Evolutionary conservation across 2,113 vertebrate genomes (phyloP).

Genomic region (Hippocampus abdominalis): DNA sequence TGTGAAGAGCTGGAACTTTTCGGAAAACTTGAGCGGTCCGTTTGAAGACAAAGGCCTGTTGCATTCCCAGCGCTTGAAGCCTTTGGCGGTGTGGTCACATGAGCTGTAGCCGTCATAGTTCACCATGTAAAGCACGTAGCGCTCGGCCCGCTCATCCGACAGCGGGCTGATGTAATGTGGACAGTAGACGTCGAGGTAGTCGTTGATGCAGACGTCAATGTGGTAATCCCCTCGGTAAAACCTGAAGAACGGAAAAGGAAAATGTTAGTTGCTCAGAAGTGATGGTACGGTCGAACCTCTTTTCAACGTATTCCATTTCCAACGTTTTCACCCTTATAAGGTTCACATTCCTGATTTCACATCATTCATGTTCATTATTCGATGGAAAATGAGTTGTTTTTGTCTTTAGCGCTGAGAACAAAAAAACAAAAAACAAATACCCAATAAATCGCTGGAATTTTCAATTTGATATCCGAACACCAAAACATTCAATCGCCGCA

Average conservation of each 20-base stretch:
- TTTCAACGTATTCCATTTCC: too few species aligned
- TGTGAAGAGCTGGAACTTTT: slow-evolving; percentile 99
- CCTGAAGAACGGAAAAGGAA: slow-evolving; percentile 57
- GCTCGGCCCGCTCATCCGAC: slow-evolving; percentile 88
- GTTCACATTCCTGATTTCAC: too few species aligned
- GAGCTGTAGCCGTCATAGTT: slow-evolving; percentile 98
- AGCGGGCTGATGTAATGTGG: slow-evolving; percentile 88
- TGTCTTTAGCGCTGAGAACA: too few species aligned
- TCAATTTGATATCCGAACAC: too few species aligned
- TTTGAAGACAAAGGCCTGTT: slow-evolving; percentile 92
- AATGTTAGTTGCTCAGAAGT: neutral
- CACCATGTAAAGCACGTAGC: slow-evolving; percentile 97
- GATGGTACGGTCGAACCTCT: neutral
- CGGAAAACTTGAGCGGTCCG: slow-evolving; percentile 95
- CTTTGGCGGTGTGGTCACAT: slow-evolving; percentile 94
- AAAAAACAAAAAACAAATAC: too few species aligned
- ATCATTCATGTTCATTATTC: too few species aligned
- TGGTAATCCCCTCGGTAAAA: slow-evolving; percentile 92
- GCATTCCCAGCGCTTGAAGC: slow-evolving; percentile 99
- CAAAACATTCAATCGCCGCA: too few species aligned
- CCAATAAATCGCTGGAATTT: too few species aligned
- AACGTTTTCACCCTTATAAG: too few species aligned
- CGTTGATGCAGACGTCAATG: slow-evolving; percentile 97
- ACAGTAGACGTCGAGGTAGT: slow-evolving; percentile 97
- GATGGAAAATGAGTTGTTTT: too few species aligned